Conservation (phyloP, 23 tunicate species). For the Trididemnum nubilum region DNA sequence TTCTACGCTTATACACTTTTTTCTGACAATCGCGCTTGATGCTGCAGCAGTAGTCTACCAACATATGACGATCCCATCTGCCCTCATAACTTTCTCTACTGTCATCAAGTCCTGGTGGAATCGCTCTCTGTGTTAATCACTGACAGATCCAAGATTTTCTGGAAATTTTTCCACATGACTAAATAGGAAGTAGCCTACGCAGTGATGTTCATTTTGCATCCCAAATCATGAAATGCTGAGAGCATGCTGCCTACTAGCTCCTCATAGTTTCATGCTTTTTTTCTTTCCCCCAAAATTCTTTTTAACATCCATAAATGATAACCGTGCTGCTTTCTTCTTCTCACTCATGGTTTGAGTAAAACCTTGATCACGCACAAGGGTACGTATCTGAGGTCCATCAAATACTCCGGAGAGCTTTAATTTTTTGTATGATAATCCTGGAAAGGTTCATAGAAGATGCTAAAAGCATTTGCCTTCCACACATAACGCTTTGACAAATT, state of each 20-base stretch:
- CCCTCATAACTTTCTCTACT: constrained; percentile 34
- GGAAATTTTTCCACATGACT: constrained; percentile 21
- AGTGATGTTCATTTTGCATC: constrained; percentile 34
- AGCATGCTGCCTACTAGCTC: constrained; percentile 17
- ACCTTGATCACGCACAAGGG: constrained; percentile 19
- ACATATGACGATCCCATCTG: constrained; percentile 34
- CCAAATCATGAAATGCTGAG: constrained; percentile 31
- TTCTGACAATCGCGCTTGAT: constrained; percentile 30
- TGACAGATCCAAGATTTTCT: constrained; percentile 41
- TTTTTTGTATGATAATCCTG: constrained; percentile 3
- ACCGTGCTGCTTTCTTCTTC: constrained; percentile 29
- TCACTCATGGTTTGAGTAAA: constrained; percentile 10
- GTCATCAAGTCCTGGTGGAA: constrained; percentile 26
- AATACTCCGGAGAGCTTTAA: neutral
- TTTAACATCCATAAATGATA: constrained; percentile 25
- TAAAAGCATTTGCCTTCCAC: constrained; percentile 2
- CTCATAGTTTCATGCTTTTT: constrained; percentile 25
- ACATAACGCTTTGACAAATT: constrained; percentile 5
- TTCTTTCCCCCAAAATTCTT: constrained; percentile 29
- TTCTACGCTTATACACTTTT: constrained; percentile 29
- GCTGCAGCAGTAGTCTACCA: constrained; percentile 32
- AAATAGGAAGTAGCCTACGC: constrained; percentile 22
- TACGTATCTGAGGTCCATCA: constrained; percentile 22
- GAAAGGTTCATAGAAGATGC: neutral
- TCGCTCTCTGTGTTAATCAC: constrained; percentile 35